Evolutionary conservation across 2,113 vertebrate genomes (phyloP).

Genomic region (Scolopax mira): DNA sequence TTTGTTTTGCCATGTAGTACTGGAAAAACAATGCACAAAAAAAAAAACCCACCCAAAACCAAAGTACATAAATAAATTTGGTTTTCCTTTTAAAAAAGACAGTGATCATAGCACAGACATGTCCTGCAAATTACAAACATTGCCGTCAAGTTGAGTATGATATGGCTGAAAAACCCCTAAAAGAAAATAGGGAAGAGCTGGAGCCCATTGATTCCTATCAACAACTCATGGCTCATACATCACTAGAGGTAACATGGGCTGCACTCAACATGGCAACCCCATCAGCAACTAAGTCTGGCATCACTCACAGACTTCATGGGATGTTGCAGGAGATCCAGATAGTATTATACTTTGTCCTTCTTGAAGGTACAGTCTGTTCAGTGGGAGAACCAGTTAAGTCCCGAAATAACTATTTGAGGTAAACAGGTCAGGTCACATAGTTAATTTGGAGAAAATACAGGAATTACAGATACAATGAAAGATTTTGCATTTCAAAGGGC

Average conservation of each 20-base stretch:
- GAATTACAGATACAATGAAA: not conserved
- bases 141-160: not conserved
- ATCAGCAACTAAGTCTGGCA: rapidly evolving
- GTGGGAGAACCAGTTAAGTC: not conserved
- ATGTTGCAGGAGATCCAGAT: not conserved
- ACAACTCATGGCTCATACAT: not conserved
- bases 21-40: not conserved
- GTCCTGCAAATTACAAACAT: not conserved
- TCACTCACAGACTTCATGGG: not conserved
- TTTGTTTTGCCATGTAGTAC: not conserved
- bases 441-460: not conserved
- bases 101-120: not conserved
- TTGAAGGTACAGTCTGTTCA: not conserved
- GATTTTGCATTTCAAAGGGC: not conserved
- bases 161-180: not conserved
- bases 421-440: not conserved
- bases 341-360: not conserved
- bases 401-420: not conserved
- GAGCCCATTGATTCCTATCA: not conserved
- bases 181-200: not conserved
- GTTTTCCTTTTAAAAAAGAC: not conserved
- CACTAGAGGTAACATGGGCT: not conserved
- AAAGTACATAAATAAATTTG: not conserved
- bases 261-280: not conserved
- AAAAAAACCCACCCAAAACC: not conserved